Base-by-base conservation (phyloP, 2,797 vertebrate species). In the Pterois miles region DNA sequence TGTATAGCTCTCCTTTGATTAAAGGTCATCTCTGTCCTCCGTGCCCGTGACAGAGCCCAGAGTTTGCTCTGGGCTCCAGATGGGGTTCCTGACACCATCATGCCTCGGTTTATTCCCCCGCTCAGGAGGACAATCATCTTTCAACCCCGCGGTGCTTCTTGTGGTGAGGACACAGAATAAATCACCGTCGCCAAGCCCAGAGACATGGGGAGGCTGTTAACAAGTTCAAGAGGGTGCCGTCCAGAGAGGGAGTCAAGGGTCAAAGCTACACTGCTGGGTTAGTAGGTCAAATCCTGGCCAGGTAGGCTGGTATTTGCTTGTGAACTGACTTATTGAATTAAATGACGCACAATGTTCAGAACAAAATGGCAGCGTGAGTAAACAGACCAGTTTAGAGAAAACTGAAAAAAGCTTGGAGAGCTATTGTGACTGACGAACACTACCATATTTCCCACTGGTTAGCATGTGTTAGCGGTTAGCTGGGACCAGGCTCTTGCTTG, bases 71-170 rank as follows among this genome's bases (percentile, higher is more conserved):
- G 9, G n/a, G 50, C 70, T 84, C 68, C 71, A 71, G 85, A 84
- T 77, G 75, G 74, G 68, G 78, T 77, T 83, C 76, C 57, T 85
- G 88, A 87, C 89, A 91, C 71, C 80, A 76, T 72, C 74, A 76
- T 25, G 65, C 74, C 78, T 60, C 36, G 8, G 65, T 85, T 86
- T 86, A 84, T 80, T 85, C 73, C 84, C 67, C 77, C 13, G 65
- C 83, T 81, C 76, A 67, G 71, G 31, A 76, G 86, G 72, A 84
- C 85, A 82, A 78, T 88, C 86, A 86, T 90, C 86, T 81, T 64
- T 87, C 81, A 74, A 58, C 80, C 80, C 79, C 33, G 74, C 23
- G 20, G 84, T 54, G 79, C 85, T 74, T 76, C 82, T 83, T 67
- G 62, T 63, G 29, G 70, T 31, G 65, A 80, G 81, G 84, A 65